Conservation (phyloP, 1,140 invertebrate genomes). For the Melanaphis sacchari region DNA sequence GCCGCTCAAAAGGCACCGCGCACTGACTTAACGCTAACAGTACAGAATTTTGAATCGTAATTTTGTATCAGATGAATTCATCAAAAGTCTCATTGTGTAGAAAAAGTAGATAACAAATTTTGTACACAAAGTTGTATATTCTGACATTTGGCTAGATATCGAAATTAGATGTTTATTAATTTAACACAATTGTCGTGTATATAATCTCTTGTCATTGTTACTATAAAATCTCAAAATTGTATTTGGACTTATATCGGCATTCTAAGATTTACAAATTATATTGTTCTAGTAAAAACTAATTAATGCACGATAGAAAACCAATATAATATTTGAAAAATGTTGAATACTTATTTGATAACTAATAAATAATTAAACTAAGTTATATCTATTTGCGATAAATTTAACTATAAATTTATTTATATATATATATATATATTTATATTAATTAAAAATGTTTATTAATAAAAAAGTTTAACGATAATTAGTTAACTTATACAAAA, state of each 20-base stretch:
- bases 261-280: not conserved
- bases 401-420: no score
- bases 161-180: no score
- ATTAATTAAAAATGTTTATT: no score
- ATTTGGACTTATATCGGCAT: not conserved
- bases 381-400: no score
- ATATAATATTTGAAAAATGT: not conserved
- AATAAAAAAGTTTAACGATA: no score
- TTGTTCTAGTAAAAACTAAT: not conserved
- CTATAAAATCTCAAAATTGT: not conserved
- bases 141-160: no score
- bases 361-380: no score
- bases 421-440: no score
- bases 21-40: not conserved
- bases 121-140: not conserved
- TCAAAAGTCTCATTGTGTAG: not conserved
- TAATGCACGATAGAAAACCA: not conserved
- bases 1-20: not conserved
- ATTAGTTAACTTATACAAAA: no score
- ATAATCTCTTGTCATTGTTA: no score
- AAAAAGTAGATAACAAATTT: not conserved
- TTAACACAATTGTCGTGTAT: no score
- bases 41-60: not conserved
- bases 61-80: not conserved
- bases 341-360: no score